These are phyloP conservation scores for Silurus glanis DNA, from an alignment of 2,113 vertebrate genomes.

Conservation along the genomic window DNA sequence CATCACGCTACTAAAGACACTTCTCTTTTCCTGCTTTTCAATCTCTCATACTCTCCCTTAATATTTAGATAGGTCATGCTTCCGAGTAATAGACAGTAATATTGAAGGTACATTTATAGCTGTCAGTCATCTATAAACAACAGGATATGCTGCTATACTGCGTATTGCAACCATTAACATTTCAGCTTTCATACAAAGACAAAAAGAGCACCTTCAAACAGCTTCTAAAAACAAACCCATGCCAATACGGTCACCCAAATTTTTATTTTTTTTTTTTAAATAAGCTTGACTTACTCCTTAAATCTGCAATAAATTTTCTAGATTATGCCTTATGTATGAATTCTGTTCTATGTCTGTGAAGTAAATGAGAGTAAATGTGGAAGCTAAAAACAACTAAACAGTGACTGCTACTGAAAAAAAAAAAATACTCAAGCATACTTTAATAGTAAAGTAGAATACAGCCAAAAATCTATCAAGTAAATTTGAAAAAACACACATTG, in stretches of 20 bases:
- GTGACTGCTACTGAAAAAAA: not conserved
- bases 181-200: not conserved
- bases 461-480: not conserved
- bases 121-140: not conserved
- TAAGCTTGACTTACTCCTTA: not conserved
- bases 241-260: not conserved
- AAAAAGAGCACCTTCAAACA: not conserved
- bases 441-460: not conserved
- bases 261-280: not conserved
- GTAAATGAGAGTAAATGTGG: not conserved
- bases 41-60: conserved; percentile 1
- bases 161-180: not conserved
- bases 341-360: not conserved
- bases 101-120: not conserved
- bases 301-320: not conserved
- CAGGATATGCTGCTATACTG: not conserved
- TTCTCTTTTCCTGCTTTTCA: conserved; percentile 51
- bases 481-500: not conserved
- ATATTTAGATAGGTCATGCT: not conserved
- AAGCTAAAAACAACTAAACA: not conserved
- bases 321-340: conserved; percentile 2
- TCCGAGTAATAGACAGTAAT: not conserved
- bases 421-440: not conserved
- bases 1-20: conserved; percentile 71
- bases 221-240: not conserved